Evolutionary conservation across 2,888 invertebrate species (phyloP), one percentile per base, ranked within the genome.

Genomic region (Volucella zonaria): DNA sequence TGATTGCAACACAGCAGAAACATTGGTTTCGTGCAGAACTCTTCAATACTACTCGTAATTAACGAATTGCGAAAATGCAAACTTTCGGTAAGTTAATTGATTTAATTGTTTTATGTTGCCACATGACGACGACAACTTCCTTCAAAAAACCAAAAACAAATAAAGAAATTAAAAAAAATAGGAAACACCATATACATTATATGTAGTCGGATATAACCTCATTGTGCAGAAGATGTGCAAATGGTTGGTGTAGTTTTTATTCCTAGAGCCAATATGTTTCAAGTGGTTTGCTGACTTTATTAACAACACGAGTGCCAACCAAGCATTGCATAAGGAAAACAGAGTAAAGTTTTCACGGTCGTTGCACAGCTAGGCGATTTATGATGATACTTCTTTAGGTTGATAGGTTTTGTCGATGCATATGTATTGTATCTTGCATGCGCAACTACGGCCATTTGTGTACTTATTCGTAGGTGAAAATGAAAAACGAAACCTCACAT

Each of bases 101-200:
- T 77, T 81, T 85, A 73, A 85, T 85, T 85, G 77, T 68, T 42
- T 66, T 38, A 51, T n/a, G 64, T 81, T 85, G 85, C 81, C 76
- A 71, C 80, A 81, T 85, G 85, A 80, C 81, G 81, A 85, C 76
- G 85, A 80, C 81, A 85, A 85, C 76, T 85, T 85, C 81, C 85
- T 59, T 81, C 18, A 54, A 56, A 82, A 31, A 6, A n/a, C n/a
- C n/a, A n/a, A 31, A 31, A 31, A 6, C 31, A 6, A 23, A 23
- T 31, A 31, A 31, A 31, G 6, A 61, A 42, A 54, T 59, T 51
- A 40, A 56, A 14, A 12, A 3, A 59, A 42, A 49, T 31, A n/a
- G 14, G 8, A 56, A 61, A 47, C 45, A 45, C 59, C 40, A 51
- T 43, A 10, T 70, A 79, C 70, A 71, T 73, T 70, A 59, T 31